Evolutionary conservation across 2,888 invertebrate species (phyloP), one percentile per base, ranked within the genome.

Genomic region (Hirtodrosophila alboralis): DNA sequence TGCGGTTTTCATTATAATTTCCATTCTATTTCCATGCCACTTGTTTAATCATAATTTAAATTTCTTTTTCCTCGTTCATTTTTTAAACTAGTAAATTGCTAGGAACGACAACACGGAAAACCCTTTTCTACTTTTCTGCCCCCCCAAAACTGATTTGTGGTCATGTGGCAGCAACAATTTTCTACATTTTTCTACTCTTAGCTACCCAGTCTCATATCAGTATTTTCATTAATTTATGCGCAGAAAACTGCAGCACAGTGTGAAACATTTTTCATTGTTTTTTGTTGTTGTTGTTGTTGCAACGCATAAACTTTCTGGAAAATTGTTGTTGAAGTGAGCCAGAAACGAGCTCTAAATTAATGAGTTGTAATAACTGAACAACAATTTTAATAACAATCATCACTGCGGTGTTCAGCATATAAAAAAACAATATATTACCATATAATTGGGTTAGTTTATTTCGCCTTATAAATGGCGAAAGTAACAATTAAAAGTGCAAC

Each of bases 201-300:
- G 16, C 30, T 30, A 5, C 13, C 16, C 6, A 44, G 23, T 38
- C 27, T 16, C 49, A 31, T 38, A 48, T 58, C 16, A 59, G 62
- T 36, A 60, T 66, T 84, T 61, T 44, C 44, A 68, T 78, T 84
- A 80, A 84, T 78, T 75, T 81, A 81, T 84, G 84, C 69, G 56
- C 59, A 48, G 56, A 72, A 78, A 74, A 67, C 47, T 78, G 62
- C 73, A 75, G 77, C 86, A 71, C 86, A 86, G 86, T 86, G 45
- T 87, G 86, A 76, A 72, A 56, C 78, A 75, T 67, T 75, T 75
- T 66, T 57, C 31, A 51, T 41, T 43, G n/a, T 31, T 23, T 23
- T 7, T 23, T 23, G 23, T 23, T 23, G 23, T 23, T 23, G 44
- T 28, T 56, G 30, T 45, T 62, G 27, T 9, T 41, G 53, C 52